phyloP scores from a whole-genome alignment of 2,888 invertebrate genomes.

The Drosophila kambysellisi region DNA sequence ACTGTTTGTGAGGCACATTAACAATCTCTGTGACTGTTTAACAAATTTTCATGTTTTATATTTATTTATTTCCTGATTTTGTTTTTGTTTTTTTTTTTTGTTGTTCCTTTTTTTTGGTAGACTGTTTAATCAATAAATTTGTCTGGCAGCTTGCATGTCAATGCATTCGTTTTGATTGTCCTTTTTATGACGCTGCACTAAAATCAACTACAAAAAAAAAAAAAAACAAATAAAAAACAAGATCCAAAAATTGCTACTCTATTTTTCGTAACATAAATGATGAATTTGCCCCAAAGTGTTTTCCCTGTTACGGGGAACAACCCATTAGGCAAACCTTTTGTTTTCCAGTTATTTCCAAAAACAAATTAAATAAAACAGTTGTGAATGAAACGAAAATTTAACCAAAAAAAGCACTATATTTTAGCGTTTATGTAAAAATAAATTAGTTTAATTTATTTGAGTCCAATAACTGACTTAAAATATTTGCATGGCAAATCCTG shows the following conservation, averaged over 20 bases:
- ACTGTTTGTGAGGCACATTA: slow-evolving; percentile 22
- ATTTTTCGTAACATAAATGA: neutral
- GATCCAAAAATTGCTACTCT: neutral
- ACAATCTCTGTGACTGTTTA: slow-evolving; percentile 11
- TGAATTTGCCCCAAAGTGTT: neutral
- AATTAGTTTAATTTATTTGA: no score
- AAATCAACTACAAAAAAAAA: no score
- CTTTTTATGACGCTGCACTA: slow-evolving; percentile 9
- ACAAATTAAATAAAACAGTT: no score
- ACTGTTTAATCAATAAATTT: slow-evolving; percentile 73
- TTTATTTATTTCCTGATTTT: slow-evolving; percentile 24
- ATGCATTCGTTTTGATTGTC: slow-evolving; percentile 52
- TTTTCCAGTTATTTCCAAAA: neutral
- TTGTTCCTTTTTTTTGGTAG: slow-evolving; percentile 15
- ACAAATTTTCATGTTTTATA: neutral
- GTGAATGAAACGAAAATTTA: no score
- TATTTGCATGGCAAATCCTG: neutral
- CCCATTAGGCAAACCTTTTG: neutral
- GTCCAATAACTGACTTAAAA: neutral
- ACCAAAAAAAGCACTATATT: neutral
- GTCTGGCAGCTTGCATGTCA: slow-evolving; percentile 72
- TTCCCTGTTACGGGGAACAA: neutral
- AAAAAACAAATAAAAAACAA: no score
- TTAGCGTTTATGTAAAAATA: neutral
- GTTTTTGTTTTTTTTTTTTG: slow-evolving; percentile 16